Conservation (phyloP, 2,888 invertebrate genomes). For the Caenorhabditis sinica region DNA sequence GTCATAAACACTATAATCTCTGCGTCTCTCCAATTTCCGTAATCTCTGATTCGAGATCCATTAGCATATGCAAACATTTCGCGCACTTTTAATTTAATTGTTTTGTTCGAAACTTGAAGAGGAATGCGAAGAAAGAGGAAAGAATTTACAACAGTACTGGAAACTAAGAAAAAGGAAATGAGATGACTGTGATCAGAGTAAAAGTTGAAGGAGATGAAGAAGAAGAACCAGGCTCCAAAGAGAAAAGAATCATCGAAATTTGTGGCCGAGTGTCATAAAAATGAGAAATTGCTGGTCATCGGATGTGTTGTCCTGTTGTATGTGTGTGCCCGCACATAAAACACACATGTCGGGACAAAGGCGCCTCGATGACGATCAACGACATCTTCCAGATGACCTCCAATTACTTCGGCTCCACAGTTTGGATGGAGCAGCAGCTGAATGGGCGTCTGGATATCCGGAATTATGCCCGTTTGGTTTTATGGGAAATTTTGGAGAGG, state of each 20-base stretch:
- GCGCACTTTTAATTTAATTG: slow-evolving; percentile 47
- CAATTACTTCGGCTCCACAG: slow-evolving; percentile 47
- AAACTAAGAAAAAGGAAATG: not conserved
- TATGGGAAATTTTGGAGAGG: slow-evolving; percentile 6
- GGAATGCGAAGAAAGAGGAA: slow-evolving; percentile 13
- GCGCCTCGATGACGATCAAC: slow-evolving; percentile 53
- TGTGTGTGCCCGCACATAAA: slow-evolving; percentile 51
- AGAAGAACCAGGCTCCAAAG: slow-evolving; percentile 16
- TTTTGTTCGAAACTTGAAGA: slow-evolving; percentile 12
- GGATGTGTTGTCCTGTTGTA: slow-evolving; percentile 19
- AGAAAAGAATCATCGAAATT: slow-evolving; percentile 58
- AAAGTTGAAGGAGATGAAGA: not conserved
- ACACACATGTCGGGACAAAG: slow-evolving; percentile 59
- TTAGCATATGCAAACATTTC: slow-evolving; percentile 63
- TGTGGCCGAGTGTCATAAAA: slow-evolving; percentile 64
- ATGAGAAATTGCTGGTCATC: slow-evolving; percentile 65
- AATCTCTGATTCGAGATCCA: slow-evolving; percentile 31
- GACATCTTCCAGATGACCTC: slow-evolving; percentile 64
- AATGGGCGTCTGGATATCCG: slow-evolving; percentile 34
- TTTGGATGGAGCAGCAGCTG: slow-evolving; percentile 27
- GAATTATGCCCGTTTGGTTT: slow-evolving; percentile 25
- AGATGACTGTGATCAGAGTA: slow-evolving; percentile 20
- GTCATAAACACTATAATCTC: slow-evolving; percentile 55
- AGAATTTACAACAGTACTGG: slow-evolving; percentile 52
- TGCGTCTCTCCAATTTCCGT: slow-evolving; percentile 16